A percentile compares a stretch with the other conserved stretches of the same genome.
Conservation (phyloP, 2,888 invertebrate genomes). For the Megalurothrips usitatus region DNA sequence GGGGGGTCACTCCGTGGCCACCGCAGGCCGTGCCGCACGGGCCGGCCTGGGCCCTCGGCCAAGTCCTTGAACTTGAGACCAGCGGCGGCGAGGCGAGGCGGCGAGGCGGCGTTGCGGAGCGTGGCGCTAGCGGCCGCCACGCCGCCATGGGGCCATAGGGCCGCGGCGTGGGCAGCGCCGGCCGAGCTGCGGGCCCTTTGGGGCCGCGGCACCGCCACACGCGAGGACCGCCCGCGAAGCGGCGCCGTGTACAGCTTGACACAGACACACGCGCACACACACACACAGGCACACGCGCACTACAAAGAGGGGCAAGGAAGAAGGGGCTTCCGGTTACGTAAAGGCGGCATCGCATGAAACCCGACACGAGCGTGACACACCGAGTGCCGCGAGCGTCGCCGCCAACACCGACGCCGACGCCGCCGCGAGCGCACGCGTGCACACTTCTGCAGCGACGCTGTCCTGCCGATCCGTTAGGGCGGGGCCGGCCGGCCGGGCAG, state of each 20-base stretch:
- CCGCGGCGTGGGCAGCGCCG: not conserved
- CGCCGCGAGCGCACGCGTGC: not conserved
- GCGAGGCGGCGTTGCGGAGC: not conserved
- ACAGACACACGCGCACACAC: not conserved
- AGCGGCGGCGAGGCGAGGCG: not conserved
- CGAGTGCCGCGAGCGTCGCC: not conserved
- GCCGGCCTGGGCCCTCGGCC: not conserved
- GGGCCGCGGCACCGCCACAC: not conserved
- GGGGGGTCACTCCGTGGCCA: not conserved
- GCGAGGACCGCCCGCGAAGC: not conserved
- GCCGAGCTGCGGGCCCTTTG: not conserved
- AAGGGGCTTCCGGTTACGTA: not conserved
- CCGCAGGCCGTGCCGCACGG: not conserved
- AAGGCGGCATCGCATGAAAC: not conserved
- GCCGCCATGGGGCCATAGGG: not conserved
- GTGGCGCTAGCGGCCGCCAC: not conserved
- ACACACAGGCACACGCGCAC: not conserved
- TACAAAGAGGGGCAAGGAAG: not conserved
- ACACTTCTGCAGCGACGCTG: not conserved
- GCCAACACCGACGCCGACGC: not conserved
- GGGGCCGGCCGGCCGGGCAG: not conserved
- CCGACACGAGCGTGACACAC: not conserved
- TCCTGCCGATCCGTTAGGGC: not conserved
- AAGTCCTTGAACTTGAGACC: slow-evolving; percentile 2
- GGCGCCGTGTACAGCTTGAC: not conserved